phyloP scores from a whole-genome alignment of 1,140 invertebrate species.

The Mizuhopecten yessoensis region DNA sequence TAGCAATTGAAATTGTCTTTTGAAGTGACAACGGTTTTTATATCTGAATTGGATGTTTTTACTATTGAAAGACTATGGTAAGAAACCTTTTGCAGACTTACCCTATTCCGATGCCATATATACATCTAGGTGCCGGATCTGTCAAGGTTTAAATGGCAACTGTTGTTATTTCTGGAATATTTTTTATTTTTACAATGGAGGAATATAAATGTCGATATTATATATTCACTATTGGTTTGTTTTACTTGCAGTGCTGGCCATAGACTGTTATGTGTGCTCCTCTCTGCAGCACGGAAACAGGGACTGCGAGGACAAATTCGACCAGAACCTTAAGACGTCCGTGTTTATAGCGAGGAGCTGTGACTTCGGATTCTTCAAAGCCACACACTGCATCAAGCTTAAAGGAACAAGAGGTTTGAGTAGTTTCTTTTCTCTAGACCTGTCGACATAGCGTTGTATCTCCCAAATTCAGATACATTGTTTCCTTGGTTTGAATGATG shows the following conservation, averaged over 20 bases:
- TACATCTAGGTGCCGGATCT: too few relatives aligned
- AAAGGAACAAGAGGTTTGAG: slow-evolving; percentile 72
- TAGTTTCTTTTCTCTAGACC: not conserved
- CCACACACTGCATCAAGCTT: slow-evolving; percentile 77
- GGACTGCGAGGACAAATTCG: slow-evolving; percentile 73
- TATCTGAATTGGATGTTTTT: too few relatives aligned
- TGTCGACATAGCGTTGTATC: not conserved
- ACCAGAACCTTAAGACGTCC: slow-evolving; percentile 62
- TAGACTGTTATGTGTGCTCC: slow-evolving; percentile 77
- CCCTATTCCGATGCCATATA: too few relatives aligned
- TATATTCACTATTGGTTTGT: not conserved
- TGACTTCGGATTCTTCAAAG: slow-evolving; percentile 73
- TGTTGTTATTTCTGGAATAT: too few relatives aligned
- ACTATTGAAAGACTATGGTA: too few relatives aligned
- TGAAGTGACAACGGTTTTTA: too few relatives aligned
- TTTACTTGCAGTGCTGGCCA: slow-evolving; percentile 64
- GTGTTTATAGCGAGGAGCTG: slow-evolving; percentile 70
- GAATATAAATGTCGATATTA: too few relatives aligned
- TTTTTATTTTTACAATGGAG: too few relatives aligned
- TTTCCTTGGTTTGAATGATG: not conserved
- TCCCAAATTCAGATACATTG: too few relatives aligned
- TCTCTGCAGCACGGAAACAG: slow-evolving; percentile 68
- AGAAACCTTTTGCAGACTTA: too few relatives aligned
- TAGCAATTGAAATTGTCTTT: too few relatives aligned
- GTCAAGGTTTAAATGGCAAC: too few relatives aligned